phyloP scores from a whole-genome alignment of 1,140 invertebrate species.

The Drosophila cardini region DNA sequence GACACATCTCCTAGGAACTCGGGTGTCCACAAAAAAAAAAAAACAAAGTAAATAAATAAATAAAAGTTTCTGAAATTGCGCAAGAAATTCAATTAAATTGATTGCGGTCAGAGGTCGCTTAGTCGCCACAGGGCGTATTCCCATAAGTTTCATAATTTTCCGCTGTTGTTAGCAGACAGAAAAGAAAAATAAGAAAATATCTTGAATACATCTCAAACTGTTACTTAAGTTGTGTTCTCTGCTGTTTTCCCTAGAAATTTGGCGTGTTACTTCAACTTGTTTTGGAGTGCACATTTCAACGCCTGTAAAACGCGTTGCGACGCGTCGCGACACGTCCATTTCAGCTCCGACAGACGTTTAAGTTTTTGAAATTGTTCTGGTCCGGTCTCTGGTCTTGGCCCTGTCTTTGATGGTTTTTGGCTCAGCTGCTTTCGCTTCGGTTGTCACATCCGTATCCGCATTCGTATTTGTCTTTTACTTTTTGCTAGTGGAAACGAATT shows the following conservation, averaged over 20 bases:
- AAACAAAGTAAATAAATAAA: too few relatives aligned
- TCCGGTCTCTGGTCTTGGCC: not conserved
- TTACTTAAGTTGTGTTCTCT: slow-evolving; percentile 15
- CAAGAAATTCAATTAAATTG: slow-evolving; percentile 68
- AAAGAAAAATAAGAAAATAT: slow-evolving; percentile 13
- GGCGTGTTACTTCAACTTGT: slow-evolving; percentile 14
- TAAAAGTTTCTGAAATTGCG: slow-evolving; percentile 27
- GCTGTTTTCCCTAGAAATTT: slow-evolving; percentile 16
- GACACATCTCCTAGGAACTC: slow-evolving; percentile 16
- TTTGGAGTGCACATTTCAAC: slow-evolving; percentile 14
- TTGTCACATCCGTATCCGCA: slow-evolving; percentile 11
- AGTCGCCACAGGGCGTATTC: slow-evolving; percentile 16
- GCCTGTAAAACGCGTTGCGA: not conserved
- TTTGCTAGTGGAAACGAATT: slow-evolving; percentile 44
- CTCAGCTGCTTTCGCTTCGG: not conserved
- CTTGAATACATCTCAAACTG: slow-evolving; percentile 30
- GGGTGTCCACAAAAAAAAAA: not conserved
- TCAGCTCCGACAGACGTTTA: slow-evolving; percentile 7
- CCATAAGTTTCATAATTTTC: slow-evolving; percentile 45
- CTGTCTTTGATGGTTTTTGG: not conserved
- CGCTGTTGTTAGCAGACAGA: not conserved
- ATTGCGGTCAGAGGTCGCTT: slow-evolving; percentile 40
- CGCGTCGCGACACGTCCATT: not conserved
- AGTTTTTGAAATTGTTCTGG: slow-evolving; percentile 21
- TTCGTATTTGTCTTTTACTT: not conserved